A percentile compares a stretch with the other conserved stretches of the same genome.
phyloP scores from a whole-genome alignment of 1,140 invertebrate genomes.

The Nymphalis io region DNA sequence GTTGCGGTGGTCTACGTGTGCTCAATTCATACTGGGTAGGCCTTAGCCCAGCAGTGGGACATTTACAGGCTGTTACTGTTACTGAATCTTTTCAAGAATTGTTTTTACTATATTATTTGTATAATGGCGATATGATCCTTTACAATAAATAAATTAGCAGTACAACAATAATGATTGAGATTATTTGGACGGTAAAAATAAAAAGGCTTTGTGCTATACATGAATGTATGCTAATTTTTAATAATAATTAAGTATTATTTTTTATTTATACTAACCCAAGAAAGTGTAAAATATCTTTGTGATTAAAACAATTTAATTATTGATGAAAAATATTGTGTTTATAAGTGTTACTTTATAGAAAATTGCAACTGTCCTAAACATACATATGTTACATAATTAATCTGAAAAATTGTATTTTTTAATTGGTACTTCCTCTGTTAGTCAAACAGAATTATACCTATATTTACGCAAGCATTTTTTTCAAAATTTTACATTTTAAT shows the following conservation, averaged over 20 bases:
- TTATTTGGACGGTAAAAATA: constrained; percentile 15
- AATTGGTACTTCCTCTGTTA: background rate
- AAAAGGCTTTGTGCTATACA: constrained; percentile 6
- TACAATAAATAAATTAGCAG: background rate
- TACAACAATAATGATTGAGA: constrained; percentile 12
- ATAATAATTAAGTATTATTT: background rate
- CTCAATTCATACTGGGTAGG: constrained; percentile 99
- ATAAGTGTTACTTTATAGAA: constrained; percentile 3
- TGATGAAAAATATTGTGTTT: background rate
- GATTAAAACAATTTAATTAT: background rate
- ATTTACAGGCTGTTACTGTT: no score
- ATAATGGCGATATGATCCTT: constrained; percentile 6
- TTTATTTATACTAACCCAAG: background rate
- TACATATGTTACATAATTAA: no score
- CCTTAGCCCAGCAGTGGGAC: no score
- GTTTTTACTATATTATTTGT: no score
- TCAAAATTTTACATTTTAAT: background rate
- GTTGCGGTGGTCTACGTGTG: constrained; percentile 95
- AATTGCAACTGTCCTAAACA: background rate
- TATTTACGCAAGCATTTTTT: constrained; percentile 1
- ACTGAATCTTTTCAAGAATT: no score
- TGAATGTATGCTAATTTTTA: background rate
- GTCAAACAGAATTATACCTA: background rate
- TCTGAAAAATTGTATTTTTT: background rate
- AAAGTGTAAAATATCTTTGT: background rate